A percentile compares a stretch with the other conserved stretches of the same genome.
These are phyloP conservation scores for Danaus melanippus DNA, from an alignment of 1,140 invertebrate genomes.

Conservation along the genomic window DNA sequence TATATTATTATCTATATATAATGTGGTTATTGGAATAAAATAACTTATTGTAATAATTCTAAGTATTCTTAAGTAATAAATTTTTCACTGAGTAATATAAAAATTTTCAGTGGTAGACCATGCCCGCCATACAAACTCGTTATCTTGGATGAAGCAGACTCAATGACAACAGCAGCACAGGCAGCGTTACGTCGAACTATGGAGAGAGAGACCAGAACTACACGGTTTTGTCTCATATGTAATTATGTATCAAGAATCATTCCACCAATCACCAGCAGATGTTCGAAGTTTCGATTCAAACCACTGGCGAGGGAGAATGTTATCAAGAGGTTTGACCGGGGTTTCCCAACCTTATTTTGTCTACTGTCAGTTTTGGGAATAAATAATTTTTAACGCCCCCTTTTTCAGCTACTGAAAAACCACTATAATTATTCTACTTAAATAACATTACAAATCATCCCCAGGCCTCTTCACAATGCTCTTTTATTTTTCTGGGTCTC, in stretches of 20 bases:
- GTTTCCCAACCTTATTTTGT: too few relatives aligned
- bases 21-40: too few relatives aligned
- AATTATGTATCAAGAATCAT: conserved; percentile 99
- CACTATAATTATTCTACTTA: too few relatives aligned
- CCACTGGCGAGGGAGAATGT: conserved; percentile 83
- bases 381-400: too few relatives aligned
- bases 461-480: too few relatives aligned
- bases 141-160: conserved; percentile 98
- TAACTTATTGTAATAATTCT: too few relatives aligned
- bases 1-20: too few relatives aligned
- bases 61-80: too few relatives aligned
- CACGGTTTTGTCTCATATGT: conserved; percentile 98
- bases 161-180: conserved; percentile 96
- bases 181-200: conserved; percentile 96
- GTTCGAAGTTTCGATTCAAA: conserved; percentile 99
- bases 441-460: too few relatives aligned
- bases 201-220: conserved; percentile 96
- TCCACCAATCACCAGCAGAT: conserved; percentile 96
- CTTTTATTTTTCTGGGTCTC: too few relatives aligned
- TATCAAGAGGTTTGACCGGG: conserved; percentile 66
- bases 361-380: too few relatives aligned
- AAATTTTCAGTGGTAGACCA: conserved; percentile 80
- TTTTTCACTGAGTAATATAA: neutral
- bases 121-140: conserved; percentile 97
- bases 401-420: too few relatives aligned